Percentiles rank a stretch among this genome's conserved stretches.
Conservation (phyloP, 2,888 invertebrate species). For the Liposcelis brunnea region DNA sequence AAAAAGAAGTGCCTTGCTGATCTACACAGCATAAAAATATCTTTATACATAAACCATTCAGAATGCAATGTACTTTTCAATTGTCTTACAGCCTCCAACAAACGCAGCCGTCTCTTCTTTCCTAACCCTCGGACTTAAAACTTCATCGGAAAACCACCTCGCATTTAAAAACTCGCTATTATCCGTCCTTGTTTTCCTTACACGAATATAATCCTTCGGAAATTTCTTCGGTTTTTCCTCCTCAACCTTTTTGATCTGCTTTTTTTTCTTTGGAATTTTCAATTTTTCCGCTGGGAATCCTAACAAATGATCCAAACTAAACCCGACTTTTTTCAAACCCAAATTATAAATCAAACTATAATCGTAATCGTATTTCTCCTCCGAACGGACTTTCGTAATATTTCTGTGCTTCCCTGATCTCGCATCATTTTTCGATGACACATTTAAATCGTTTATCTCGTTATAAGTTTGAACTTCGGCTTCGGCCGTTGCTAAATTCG, state of each 20-base stretch:
- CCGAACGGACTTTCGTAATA: not conserved
- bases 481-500: not conserved
- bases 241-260: too few relatives aligned
- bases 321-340: slow-evolving; percentile 18
- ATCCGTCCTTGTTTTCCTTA: not conserved
- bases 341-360: slow-evolving; percentile 12
- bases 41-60: too few relatives aligned
- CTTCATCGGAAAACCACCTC: slow-evolving; percentile 3
- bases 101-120: too few relatives aligned
- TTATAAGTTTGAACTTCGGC: slow-evolving; percentile 1
- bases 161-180: not conserved
- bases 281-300: too few relatives aligned
- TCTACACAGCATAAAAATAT: too few relatives aligned
- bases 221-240: slow-evolving; percentile 3
- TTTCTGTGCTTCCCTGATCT: not conserved
- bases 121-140: not conserved
- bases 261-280: too few relatives aligned
- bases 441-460: slow-evolving; percentile 16
- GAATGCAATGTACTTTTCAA: not conserved
- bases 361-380: slow-evolving; percentile 1
- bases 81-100: not conserved
- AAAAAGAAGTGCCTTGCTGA: too few relatives aligned
- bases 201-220: slow-evolving; percentile 3
- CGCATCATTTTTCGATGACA: slow-evolving; percentile 16
- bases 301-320: slow-evolving; percentile 17